Base-by-base conservation (phyloP, 2,888 invertebrate species). In the Galerucella calmariensis region DNA sequence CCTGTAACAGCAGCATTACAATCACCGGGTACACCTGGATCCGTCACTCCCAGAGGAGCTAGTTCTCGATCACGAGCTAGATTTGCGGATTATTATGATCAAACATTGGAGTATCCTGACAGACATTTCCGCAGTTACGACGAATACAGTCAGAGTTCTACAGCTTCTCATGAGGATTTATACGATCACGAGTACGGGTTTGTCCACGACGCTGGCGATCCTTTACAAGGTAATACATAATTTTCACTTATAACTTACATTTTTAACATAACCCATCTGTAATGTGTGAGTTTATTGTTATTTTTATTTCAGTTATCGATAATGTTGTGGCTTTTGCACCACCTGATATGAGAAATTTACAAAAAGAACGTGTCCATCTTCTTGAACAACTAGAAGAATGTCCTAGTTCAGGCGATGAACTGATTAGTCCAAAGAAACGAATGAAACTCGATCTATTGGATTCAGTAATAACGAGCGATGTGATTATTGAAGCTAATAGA, bases 131-230 rank as follows among this genome's bases (percentile, higher is more conserved):
- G 92, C 74, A 92, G 90, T 84, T 92, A 91, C 84, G 94, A 94
- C 83, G 92, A 96, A 88, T 93, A 93, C 89, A 90, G 94, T 87
- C 91, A 92, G 88, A 89, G 94, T 82, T 92, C 92, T 76, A 90
- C 89, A 41, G 91, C 92, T 4, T 91, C 91, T 44, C 92, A 92
- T 83, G 93, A 93, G 78, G 93, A 94, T 66, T 78, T 80, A 46
- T 86, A 85, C 81, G 86, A 87, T 66, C 88, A 88, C 76, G 88
- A 88, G 73, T 88, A 88, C 77, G 86, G 86, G 44, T 89, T 88
- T 78, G 86, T 87, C 75, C 81, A 79, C 75, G 88, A 89, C 8
- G 62, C 12, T 8, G 61, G 61, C 44, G 89, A 78, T 67, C 76
- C 76, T 9, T 35, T 75, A 48, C 75, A 77, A 59, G 63, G 74